phyloP scores from a whole-genome alignment of 1,140 invertebrate genomes.

The Chionoecetes opilio region DNA sequence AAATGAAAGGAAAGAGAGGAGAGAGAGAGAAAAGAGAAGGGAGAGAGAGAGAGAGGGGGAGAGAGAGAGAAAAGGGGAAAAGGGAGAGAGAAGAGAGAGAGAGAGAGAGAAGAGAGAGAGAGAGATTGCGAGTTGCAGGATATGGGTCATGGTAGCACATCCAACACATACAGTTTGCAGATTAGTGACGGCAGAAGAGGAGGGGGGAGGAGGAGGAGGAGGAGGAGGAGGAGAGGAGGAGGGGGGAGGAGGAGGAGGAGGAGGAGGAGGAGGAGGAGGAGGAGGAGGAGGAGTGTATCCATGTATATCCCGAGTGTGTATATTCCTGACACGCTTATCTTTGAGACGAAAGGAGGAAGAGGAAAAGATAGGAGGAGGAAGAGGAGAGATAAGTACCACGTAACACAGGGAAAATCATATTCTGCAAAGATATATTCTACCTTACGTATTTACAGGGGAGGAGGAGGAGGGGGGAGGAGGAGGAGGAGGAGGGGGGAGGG shows the following conservation, averaged over 20 bases:
- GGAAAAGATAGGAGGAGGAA: no score
- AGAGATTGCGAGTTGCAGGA: background rate
- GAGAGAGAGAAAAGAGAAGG: background rate
- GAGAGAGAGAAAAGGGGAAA: background rate
- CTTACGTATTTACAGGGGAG: no score
- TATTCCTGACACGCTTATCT: conserved; percentile 23
- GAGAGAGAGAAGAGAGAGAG: conserved; percentile 24
- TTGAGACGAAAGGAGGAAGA: background rate
- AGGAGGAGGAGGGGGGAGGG: conserved; percentile 9
- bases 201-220: background rate
- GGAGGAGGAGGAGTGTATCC: background rate
- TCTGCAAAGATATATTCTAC: no score
- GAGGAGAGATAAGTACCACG: no score
- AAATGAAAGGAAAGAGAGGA: background rate
- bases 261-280: conserved; percentile 23
- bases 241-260: background rate
- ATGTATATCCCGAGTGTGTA: background rate
- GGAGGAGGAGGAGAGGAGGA: background rate
- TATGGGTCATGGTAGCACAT: background rate
- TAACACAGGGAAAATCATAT: no score
- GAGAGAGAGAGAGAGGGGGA: background rate
- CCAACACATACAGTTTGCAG: background rate
- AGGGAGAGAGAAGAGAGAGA: background rate
- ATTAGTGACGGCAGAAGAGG: background rate
- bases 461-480: background rate